These are phyloP conservation scores for Eremobia ochroleuca DNA, from an alignment of 2,888 invertebrate genomes.

Conservation along the genomic window DNA sequence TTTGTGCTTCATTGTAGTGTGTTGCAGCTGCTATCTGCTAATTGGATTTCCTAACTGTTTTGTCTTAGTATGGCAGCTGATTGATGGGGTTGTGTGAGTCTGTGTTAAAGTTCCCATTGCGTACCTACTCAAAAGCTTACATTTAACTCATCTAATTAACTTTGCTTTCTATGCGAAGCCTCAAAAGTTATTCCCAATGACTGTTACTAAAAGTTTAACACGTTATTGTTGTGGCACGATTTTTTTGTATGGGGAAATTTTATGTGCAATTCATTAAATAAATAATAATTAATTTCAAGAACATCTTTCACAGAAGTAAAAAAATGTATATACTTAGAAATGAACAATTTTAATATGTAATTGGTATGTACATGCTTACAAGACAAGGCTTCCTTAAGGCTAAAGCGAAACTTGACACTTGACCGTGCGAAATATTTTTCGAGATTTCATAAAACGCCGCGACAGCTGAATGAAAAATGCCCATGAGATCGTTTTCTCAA, in stretches of 20 bases:
- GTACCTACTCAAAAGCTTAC: neutral
- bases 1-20: constrained; percentile 53
- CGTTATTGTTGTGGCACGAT: neutral
- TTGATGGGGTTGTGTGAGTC: constrained; percentile 24
- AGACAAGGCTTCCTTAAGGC: constrained; percentile 2
- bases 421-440: constrained; percentile 25
- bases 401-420: constrained; percentile 14
- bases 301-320: constrained; percentile 10
- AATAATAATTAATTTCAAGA: constrained; percentile 25
- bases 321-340: neutral
- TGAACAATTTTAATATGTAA: neutral
- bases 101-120: neutral
- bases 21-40: constrained; percentile 45
- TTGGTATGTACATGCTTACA: neutral
- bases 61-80: constrained; percentile 38
- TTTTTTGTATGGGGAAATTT: constrained; percentile 8
- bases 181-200: constrained; percentile 9
- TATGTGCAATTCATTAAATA: neutral
- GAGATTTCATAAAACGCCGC: constrained; percentile 22
- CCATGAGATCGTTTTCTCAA: constrained; percentile 45
- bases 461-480: constrained; percentile 32
- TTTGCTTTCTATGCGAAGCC: constrained; percentile 22
- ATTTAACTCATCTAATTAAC: neutral
- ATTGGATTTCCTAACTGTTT: constrained; percentile 58
- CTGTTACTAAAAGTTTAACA: constrained; percentile 8